Evolutionary conservation across 2,113 vertebrate species (phyloP), one percentile per base, ranked within the genome.

Genomic region (Cyrtonyx montezumae): DNA sequence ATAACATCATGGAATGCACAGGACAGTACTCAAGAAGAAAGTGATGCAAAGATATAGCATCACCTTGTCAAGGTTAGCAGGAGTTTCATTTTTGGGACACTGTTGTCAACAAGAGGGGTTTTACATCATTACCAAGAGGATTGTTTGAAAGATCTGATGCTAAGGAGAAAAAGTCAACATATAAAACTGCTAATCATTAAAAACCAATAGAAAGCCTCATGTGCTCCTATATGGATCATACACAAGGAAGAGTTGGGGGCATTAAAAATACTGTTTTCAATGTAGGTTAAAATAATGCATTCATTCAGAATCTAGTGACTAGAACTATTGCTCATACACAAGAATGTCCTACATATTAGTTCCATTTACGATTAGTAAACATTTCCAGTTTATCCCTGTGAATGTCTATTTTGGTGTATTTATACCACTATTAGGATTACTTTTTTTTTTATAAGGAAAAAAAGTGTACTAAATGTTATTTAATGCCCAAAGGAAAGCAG

Each of bases 381-480:
- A 74, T 91, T 93, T 93, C 73, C 51, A 84, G n/a, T 69, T 87
- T 61, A 65, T 74, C 73, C 17, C 34, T 84, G 23, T 77, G 93
- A 85, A 80, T 74, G 45, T 84, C 43, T 91, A 67, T 88, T 88
- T 76, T 9, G 79, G 68, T 45, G 66, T 59, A 81, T 91, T 95
- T 96, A 51, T 88, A 43, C 53, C 49, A 34, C 75, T 79, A n/a
- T 82, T 88, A 75, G 18, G 63, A 88, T 65, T 45, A 40, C 34
- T 59, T 82, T 92, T 87, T 87, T 95, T 95, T 96, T 82, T 66
- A 79, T 45, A 79, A 80, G 21, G 37, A 40, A 36, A 49, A 71
- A 97, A 95, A 85, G 48, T 23, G 75, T 84, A 73, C 66, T 93
- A 84, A 87, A 80, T 90, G 82, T 34, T 93, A 86, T 96, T 91